Evolutionary conservation across 2,113 vertebrate genomes (phyloP).

Genomic region (Vidua macroura): DNA sequence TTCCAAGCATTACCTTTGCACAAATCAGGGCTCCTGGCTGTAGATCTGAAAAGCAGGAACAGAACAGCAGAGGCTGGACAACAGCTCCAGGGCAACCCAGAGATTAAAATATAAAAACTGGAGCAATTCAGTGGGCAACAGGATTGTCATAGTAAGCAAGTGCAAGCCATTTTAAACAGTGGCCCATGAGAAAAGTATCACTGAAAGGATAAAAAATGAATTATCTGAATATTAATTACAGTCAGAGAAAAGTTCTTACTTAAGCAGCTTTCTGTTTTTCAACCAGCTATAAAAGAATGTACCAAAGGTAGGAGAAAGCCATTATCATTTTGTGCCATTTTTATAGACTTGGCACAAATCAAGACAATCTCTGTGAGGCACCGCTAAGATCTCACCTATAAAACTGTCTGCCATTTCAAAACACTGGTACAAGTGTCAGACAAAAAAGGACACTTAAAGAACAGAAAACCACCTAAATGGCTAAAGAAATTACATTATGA

Average conservation of each 20-base stretch:
- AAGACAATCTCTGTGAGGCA: background rate
- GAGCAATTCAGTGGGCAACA: background rate
- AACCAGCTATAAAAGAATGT: background rate
- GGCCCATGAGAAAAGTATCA: background rate
- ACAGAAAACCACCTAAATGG: constrained; percentile 12
- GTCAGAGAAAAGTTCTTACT: background rate
- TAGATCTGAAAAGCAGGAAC: background rate
- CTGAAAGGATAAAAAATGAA: background rate
- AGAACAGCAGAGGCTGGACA: background rate
- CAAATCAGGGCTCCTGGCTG: background rate
- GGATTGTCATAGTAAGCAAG: background rate
- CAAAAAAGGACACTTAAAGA: constrained; percentile 14
- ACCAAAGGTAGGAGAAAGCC: background rate
- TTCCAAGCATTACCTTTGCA: background rate
- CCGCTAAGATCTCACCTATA: background rate
- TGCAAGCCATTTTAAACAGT: background rate
- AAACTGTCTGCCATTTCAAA: constrained; percentile 18
- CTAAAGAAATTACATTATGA: constrained; percentile 23
- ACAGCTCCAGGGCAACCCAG: background rate
- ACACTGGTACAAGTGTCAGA: background rate
- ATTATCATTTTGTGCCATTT: background rate
- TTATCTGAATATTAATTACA: background rate
- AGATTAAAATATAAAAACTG: background rate
- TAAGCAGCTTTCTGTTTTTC: background rate
- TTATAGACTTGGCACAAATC: background rate